These are phyloP conservation scores for Amphilophus citrinellus DNA, from an alignment of 2,113 vertebrate genomes.

Conservation along the genomic window DNA sequence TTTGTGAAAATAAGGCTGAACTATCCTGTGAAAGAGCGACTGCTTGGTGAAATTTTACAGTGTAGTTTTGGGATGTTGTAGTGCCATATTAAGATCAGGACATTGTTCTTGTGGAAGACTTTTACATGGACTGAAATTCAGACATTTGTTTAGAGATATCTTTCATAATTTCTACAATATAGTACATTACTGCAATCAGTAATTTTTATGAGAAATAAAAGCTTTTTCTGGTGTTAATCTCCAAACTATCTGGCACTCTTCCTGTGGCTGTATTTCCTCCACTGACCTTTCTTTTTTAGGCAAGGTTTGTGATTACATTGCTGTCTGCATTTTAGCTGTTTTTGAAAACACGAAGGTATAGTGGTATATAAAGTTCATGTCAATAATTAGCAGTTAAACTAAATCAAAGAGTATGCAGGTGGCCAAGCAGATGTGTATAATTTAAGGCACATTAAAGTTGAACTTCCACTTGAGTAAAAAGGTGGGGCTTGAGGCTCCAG, in stretches of 20 bases:
- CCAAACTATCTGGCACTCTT: no score
- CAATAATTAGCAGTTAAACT: background rate
- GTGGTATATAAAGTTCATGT: background rate
- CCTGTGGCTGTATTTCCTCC: background rate
- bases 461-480: background rate
- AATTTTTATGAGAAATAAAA: background rate
- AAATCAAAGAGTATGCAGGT: background rate
- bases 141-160: background rate
- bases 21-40: no score
- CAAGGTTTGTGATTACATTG: background rate
- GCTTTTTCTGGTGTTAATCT: background rate
- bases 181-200: background rate
- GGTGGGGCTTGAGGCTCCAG: background rate
- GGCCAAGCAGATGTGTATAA: no score
- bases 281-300: background rate
- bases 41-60: no score
- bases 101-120: no score
- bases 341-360: background rate
- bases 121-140: no score
- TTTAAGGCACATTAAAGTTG: background rate
- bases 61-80: no score
- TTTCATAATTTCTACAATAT: background rate
- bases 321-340: background rate
- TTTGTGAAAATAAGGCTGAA: no score
- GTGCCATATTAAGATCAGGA: no score